A percentile compares a stretch with the other conserved stretches of the same genome.
phyloP scores from a whole-genome alignment of 2,888 invertebrate genomes.

The Drosophila kuntzei region DNA sequence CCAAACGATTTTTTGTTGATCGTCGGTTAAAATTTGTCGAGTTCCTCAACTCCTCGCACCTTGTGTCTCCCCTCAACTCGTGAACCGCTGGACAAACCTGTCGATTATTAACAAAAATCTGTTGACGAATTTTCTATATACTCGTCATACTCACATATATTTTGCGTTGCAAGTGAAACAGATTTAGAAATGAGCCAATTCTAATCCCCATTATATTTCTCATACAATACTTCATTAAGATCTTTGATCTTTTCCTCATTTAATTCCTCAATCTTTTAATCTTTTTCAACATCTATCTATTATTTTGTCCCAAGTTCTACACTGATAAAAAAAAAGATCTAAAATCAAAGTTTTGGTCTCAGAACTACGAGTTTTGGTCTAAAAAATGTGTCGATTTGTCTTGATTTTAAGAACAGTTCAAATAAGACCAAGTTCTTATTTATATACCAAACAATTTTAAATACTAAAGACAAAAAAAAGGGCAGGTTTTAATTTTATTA shows the following conservation, averaged over 20 bases:
- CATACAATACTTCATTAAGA: background rate
- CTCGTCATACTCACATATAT: background rate
- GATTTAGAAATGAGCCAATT: background rate
- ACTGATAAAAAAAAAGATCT: no score
- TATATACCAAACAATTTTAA: no score
- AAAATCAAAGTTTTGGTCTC: no score
- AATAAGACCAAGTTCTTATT: no score
- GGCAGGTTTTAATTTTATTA: background rate
- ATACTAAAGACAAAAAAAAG: no score
- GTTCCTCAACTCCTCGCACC: background rate
- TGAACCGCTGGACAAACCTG: conserved; percentile 29
- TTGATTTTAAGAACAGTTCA: no score
- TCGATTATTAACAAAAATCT: conserved; percentile 27
- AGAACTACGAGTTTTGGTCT: no score
- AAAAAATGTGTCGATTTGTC: no score
- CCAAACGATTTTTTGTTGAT: conserved; percentile 33
- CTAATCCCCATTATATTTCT: background rate
- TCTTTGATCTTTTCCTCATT: background rate
- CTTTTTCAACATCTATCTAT: background rate
- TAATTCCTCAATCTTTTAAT: background rate
- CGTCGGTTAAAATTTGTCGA: background rate
- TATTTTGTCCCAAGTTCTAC: background rate
- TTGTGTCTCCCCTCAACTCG: background rate
- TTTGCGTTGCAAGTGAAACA: background rate
- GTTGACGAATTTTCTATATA: conserved; percentile 23